These are phyloP conservation scores for Grus americana DNA, from an alignment of 2,113 vertebrate genomes.

Conservation along the genomic window DNA sequence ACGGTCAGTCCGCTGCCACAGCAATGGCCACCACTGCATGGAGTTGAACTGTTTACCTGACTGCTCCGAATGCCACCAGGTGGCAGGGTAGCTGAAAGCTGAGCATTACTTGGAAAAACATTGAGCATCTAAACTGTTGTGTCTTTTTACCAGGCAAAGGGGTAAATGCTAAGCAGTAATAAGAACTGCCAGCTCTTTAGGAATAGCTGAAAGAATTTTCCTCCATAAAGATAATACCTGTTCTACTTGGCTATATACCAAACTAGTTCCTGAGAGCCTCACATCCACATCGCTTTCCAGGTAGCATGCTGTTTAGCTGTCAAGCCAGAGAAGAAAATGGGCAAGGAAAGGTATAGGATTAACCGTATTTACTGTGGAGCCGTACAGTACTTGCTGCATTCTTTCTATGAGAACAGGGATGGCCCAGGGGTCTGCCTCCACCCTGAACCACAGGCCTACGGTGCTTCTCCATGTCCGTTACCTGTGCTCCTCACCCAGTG, in stretches of 20 bases:
- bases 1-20: not conserved
- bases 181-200: not conserved
- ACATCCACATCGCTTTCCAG: not conserved
- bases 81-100: not conserved
- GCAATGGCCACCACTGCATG: not conserved
- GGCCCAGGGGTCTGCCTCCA: not conserved
- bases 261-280: not conserved
- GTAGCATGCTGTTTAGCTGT: not conserved
- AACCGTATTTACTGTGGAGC: not conserved
- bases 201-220: not conserved
- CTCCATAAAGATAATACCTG: not conserved
- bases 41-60: not conserved
- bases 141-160: not conserved
- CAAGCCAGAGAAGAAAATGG: not conserved
- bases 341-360: not conserved
- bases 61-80: not conserved
- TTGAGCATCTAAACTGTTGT: not conserved
- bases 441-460: not conserved
- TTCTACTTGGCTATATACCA: not conserved
- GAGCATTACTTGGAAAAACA: not conserved
- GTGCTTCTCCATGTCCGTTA: not conserved
- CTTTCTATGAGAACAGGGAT: not conserved
- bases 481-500: slow-evolving; percentile 27
- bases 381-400: not conserved
- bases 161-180: not conserved